A percentile compares a stretch with the other conserved stretches of the same genome.
Evolutionary conservation across 2,113 vertebrate genomes (phyloP).

Genomic region (Pristiophorus japonicus): DNA sequence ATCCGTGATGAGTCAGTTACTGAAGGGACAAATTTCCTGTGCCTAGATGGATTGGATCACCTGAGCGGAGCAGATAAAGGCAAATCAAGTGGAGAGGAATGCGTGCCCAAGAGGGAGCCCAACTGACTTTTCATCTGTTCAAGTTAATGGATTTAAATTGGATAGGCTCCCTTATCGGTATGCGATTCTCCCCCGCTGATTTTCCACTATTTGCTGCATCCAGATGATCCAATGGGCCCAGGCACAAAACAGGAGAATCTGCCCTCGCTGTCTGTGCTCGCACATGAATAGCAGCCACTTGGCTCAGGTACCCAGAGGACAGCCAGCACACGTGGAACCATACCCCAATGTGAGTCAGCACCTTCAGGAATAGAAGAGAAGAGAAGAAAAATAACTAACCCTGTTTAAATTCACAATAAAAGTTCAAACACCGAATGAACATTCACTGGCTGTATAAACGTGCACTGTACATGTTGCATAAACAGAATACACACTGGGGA

Average conservation of each 20-base stretch:
- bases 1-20: not conserved
- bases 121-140: not conserved
- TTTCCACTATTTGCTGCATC: not conserved
- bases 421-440: not conserved
- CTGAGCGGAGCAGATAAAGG: not conserved
- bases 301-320: not conserved
- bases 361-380: not conserved
- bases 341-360: no score
- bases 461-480: not conserved
- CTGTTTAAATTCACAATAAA: not conserved
- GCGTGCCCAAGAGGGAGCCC: not conserved
- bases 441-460: not conserved
- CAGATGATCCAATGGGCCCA: not conserved
- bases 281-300: not conserved
- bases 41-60: not conserved
- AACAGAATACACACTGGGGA: conserved; percentile 38
- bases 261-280: not conserved
- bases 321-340: not conserved
- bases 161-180: not conserved
- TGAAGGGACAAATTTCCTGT: not conserved
- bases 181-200: not conserved
- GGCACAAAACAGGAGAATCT: not conserved
- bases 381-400: not conserved
- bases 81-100: not conserved
- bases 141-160: not conserved